These are phyloP conservation scores for Gasteruption jaculator DNA, from an alignment of 2,888 invertebrate genomes.

Conservation along the genomic window DNA sequence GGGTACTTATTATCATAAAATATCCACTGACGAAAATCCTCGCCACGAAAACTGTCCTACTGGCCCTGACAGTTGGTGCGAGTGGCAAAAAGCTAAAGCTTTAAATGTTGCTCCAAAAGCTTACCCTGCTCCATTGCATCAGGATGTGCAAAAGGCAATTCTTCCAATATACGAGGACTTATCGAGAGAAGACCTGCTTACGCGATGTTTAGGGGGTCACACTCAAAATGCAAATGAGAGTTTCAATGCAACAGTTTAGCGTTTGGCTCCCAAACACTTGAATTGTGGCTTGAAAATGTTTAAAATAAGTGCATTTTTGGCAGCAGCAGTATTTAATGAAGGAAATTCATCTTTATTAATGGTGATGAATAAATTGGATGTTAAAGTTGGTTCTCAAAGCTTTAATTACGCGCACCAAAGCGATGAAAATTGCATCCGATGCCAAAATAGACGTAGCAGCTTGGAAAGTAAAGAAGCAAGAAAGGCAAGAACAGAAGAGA, in stretches of 20 bases:
- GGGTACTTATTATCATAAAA: slow-evolving; percentile 23
- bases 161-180: slow-evolving; percentile 15
- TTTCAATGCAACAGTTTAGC: slow-evolving; percentile 22
- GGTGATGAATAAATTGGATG: slow-evolving; percentile 3
- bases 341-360: slow-evolving; percentile 8
- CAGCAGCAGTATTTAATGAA: slow-evolving; percentile 17
- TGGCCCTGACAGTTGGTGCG: slow-evolving; percentile 21
- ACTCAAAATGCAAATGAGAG: slow-evolving; percentile 21
- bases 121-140: slow-evolving; percentile 10
- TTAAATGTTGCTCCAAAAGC: slow-evolving; percentile 7
- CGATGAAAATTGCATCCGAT: background rate
- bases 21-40: slow-evolving; percentile 22
- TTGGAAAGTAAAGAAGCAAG: slow-evolving; percentile 17
- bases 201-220: slow-evolving; percentile 18
- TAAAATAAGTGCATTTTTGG: slow-evolving; percentile 20
- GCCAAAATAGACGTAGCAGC: slow-evolving; percentile 3
- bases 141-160: slow-evolving; percentile 13
- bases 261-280: slow-evolving; percentile 19
- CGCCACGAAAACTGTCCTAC: slow-evolving; percentile 16
- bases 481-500: slow-evolving; percentile 12
- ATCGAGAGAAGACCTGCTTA: slow-evolving; percentile 15
- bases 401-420: background rate
- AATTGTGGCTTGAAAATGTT: slow-evolving; percentile 19
- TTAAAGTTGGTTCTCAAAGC: background rate
- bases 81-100: slow-evolving; percentile 18